Base-by-base conservation (phyloP, 2,113 vertebrate genomes). In the Apeltes quadracus region DNA sequence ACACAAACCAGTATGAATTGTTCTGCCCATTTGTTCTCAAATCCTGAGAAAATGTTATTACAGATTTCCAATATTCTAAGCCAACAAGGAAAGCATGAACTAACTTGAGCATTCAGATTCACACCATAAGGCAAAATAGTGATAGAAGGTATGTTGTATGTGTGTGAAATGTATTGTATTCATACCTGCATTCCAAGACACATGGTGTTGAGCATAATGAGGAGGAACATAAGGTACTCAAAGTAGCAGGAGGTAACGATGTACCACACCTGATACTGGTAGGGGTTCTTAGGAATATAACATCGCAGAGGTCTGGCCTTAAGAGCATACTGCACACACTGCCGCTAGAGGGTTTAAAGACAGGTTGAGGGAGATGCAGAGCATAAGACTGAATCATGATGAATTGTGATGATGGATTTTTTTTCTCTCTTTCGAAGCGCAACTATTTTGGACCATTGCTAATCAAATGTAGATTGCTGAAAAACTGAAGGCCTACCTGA, bases 181-280 rank as follows among this genome's bases (percentile, higher is more conserved):
- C 85, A 51, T 85, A 98, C 97, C 97, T 98, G 95, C 96, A 97
- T 97, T 78, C 96, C 96, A 74, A 98, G 92, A 84, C 97, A 97
- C 94, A 98, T 94, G 84, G 96, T 97, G 87, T 98, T 98, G 62
- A 97, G 93, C 92, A 96, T 94, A 84, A 98, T 98, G 61, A 98
- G 95, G 53, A 95, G 94, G 69, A 98, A 98, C 97, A 98, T 98
- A 54, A 98, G 93, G 91, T 98, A 98, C 75, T 98, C 97, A 0
- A 98, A 98, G 92, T 97, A 97, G 87, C 95, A 96, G 54, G 96
- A 98, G 41, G 96, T 98, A 87, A 98, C 96, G 14, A 98, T 67
- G 13, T 98, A 98, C 97, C 97, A 98, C 81, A 98, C 95, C 83
- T 95, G 91, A 79, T 98, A 98, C 90, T 98, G 97, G 77, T 94